Evolutionary conservation across 1,140 invertebrate species (phyloP).

Genomic region (Trichonephila clavata): DNA sequence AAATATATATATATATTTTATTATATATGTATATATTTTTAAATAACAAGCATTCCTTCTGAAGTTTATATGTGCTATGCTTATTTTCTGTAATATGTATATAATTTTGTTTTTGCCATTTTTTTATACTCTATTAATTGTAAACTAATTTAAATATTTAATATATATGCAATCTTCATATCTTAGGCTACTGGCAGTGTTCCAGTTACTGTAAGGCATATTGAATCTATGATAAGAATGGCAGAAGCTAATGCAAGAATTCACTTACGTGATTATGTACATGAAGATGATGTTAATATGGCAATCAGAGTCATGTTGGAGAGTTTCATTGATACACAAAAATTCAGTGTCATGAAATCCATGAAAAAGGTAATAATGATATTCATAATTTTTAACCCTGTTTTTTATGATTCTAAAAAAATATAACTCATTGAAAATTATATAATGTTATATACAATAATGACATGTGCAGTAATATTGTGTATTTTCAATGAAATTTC

Average conservation of each 20-base stretch:
- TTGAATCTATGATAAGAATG: conserved; percentile 99
- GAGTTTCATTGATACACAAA: conserved; percentile 99
- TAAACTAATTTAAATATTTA: background rate
- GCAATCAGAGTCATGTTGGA: conserved; percentile 98
- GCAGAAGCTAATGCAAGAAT: conserved; percentile 97
- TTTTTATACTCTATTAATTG: too few relatives aligned
- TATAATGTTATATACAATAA: too few relatives aligned
- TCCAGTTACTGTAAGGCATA: conserved; percentile 98
- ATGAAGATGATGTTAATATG: conserved; percentile 98
- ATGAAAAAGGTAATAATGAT: conserved; percentile 90
- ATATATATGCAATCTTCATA: background rate
- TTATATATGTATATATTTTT: too few relatives aligned
- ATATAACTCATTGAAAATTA: too few relatives aligned
- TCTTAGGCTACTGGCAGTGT: conserved; percentile 93
- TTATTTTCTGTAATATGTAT: too few relatives aligned
- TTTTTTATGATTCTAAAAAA: too few relatives aligned
- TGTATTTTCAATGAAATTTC: too few relatives aligned
- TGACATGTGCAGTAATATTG: too few relatives aligned
- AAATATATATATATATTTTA: too few relatives aligned
- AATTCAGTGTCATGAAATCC: conserved; percentile 97
- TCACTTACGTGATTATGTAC: conserved; percentile 95
- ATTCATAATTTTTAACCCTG: background rate
- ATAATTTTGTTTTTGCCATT: too few relatives aligned
- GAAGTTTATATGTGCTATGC: too few relatives aligned
- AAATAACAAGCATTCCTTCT: too few relatives aligned